A percentile compares a stretch with the other conserved stretches of the same genome.
These are phyloP conservation scores for Pelagia noctiluca DNA, from an alignment of 30 jellyfish, hydroid and myxozoan species.

Conservation along the genomic window DNA sequence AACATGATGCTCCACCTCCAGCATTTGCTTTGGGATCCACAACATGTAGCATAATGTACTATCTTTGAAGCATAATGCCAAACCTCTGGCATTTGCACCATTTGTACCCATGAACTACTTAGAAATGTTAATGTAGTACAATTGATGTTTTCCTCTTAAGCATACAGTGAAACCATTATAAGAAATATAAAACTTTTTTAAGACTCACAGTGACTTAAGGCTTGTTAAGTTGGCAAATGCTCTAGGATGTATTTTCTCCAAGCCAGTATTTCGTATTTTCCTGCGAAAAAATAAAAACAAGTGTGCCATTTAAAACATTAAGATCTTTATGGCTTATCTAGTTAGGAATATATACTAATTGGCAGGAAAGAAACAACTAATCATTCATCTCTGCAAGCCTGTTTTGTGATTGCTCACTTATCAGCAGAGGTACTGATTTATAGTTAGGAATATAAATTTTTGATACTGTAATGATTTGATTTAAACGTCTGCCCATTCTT, in stretches of 20 bases:
- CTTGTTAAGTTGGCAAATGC: conserved; percentile 69
- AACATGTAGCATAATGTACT: too few species aligned
- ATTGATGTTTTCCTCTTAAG: background rate
- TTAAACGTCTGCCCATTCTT: too few species aligned
- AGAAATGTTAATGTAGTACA: background rate
- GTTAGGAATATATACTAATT: too few species aligned
- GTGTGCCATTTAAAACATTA: background rate
- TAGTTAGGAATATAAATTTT: background rate
- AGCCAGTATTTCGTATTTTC: conserved; percentile 64
- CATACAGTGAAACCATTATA: background rate
- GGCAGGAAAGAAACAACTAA: too few species aligned
- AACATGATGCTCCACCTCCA: background rate
- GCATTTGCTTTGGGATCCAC: background rate
- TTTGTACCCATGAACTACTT: background rate
- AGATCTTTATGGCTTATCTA: background rate
- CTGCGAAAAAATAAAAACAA: conserved; percentile 32
- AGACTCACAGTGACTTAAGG: conserved; percentile 53
- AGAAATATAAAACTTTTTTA: background rate
- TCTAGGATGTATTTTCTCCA: conserved; percentile 63
- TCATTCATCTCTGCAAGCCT: background rate
- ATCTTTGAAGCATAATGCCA: background rate
- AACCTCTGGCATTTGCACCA: background rate
- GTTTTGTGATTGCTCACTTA: background rate
- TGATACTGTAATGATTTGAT: too few species aligned
- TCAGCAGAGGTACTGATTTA: background rate